Base-by-base conservation (phyloP, 1,140 invertebrate species). In the Bombyx mandarina region DNA sequence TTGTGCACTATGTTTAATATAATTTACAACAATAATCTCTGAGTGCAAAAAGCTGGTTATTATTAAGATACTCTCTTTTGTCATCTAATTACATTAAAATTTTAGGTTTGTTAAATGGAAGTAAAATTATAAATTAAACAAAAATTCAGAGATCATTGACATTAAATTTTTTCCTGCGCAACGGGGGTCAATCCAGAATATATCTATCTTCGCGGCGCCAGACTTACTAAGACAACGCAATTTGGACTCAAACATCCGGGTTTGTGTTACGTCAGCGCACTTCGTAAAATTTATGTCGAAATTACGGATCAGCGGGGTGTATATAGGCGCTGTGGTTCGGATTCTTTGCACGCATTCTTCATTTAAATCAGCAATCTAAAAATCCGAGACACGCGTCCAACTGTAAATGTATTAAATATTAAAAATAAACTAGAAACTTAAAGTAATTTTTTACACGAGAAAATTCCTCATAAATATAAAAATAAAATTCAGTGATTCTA, bases 121-220 rank as follows among this genome's bases (percentile, higher is more conserved):
- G 61, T 62, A 66, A 66, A 60, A 65, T 62, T 49, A 43, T 58
- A 56, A 64, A 62, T 69, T 57, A 59, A 58, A 44, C 59, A 43
- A 45, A 52, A 51, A 62, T 35, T 35, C 26, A 35, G 2, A 35
- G 26, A 35, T 35, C 26, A 35, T 35, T 35, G 26, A 5, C 26
- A 18, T 18, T 18, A 18, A 18, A 18, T 18, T 61, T 63, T 54
- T 62, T 52, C 46, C 45, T 54, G 43, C 43, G 52, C 35, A 54
- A 60, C 59, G 54, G 50, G 43, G 59, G 51, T 60, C 48, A 58
- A 52, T 44, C 53, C 51, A 45, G 51, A 52, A 53, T 45, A 46
- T 60, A 57, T 57, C 57, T 60, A 57, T 57, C 57, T 60, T 57
- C 58, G 58, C 51, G 57, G 43, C 51, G 55, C 26, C 46, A 52